Evolutionary conservation across 2,113 vertebrate species (phyloP).

Genomic region (Vidua macroura): DNA sequence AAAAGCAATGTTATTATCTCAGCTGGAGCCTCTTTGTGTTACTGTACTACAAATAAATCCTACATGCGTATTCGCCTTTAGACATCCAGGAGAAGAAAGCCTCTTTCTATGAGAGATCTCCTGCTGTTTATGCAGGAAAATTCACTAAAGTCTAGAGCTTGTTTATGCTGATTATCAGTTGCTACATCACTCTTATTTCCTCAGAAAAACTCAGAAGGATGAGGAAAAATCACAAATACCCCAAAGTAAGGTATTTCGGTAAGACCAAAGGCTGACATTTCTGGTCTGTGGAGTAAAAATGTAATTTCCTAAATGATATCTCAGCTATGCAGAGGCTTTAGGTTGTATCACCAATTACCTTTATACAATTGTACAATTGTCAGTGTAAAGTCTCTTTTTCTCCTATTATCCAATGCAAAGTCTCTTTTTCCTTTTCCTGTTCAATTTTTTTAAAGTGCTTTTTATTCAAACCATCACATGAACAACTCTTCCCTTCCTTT

Average conservation of each 20-base stretch:
- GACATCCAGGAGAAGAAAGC: not conserved
- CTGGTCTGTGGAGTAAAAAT: not conserved
- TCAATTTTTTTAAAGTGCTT: not conserved
- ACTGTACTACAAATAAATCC: not conserved
- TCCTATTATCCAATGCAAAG: not conserved
- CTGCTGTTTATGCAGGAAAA: not conserved
- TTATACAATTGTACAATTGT: not conserved
- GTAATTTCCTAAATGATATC: not conserved
- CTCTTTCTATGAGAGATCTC: not conserved
- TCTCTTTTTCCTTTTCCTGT: not conserved
- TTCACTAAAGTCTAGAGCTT: not conserved
- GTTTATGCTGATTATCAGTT: not conserved
- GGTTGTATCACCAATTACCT: not conserved
- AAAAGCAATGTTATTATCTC: not conserved
- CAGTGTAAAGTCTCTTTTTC: not conserved
- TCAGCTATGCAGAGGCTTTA: not conserved
- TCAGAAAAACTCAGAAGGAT: not conserved
- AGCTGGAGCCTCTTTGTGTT: not conserved
- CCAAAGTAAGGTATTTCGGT: not conserved
- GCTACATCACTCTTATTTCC: not conserved
- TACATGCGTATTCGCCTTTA: not conserved
- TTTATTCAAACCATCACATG: not conserved
- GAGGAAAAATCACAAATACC: not conserved
- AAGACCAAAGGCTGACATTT: not conserved
- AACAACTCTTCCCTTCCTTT: not conserved